Evolutionary conservation across 1,140 invertebrate species (phyloP), one percentile per base, ranked within the genome.

Genomic region (Cyphomyrmex costatus): DNA sequence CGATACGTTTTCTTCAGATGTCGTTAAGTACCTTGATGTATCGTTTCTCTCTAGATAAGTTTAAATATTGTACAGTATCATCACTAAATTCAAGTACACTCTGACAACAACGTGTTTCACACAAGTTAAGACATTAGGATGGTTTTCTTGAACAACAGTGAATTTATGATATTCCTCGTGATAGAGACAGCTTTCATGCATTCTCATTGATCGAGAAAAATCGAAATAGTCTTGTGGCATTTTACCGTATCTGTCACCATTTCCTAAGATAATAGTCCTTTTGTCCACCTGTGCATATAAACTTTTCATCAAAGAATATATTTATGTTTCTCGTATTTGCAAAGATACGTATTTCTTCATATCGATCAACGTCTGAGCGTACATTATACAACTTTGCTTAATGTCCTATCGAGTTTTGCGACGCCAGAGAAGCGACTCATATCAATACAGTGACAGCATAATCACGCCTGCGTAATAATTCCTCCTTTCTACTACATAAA

Each of bases 401-500:
- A 27, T 33, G 42, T 66, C 30, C n/a, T 36, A 53, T 42, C 49
- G 8, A 1, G 21, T n/a, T 49, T 49, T 16, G 27, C 42, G 24
- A 46, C 16, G 36, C 1, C 36, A 7, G 14, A 78, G 12, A 46
- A 10, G 60, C 46, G 65, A 42, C 49, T 42, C 14, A 14, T 78
- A 56, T 80, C 49, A 70, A 80, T 56, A 56, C 19, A 70, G 16
- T 56, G 65, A 80, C 65, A 36, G 65, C 21, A 42, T 70, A 80
- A 80, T 80, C 65, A 56, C 63, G 53, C 3, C 46, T 58, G 21
- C 16, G 33, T 27, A 80, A 53, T 68, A 53, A 80, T 80, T 80
- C 49, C 33, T 36, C 16, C 65, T 80, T 80, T 80, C 78, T 56
- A 70, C 49, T 10, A 27, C 10, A 27, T 16, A 33, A 27, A 16